These are phyloP conservation scores for Eretmocerus hayati DNA, from an alignment of 2,888 invertebrate species.

Conservation along the genomic window DNA sequence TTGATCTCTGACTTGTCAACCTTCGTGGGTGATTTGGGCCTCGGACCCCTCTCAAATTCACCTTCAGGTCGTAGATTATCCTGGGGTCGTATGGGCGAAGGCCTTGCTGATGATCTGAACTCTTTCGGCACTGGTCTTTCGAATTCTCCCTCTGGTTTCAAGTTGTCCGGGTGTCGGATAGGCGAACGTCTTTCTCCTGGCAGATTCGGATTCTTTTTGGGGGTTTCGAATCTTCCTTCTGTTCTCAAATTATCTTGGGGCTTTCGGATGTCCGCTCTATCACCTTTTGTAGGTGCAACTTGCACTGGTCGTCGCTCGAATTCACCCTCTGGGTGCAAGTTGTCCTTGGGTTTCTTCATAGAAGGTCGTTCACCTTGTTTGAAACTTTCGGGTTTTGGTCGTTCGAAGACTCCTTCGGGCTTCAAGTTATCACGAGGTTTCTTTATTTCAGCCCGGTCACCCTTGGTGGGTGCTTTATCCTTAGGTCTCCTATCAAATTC, in stretches of 20 bases:
- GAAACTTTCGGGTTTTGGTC: conserved; percentile 25
- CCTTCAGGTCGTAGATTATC: conserved; percentile 43
- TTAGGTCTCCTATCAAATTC: conserved; percentile 48
- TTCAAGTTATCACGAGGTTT: conserved; percentile 40
- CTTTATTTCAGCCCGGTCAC: conserved; percentile 40
- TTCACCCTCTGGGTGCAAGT: conserved; percentile 47
- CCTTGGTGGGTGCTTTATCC: conserved; percentile 24
- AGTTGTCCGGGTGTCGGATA: conserved; percentile 46
- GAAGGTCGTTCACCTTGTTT: conserved; percentile 44
- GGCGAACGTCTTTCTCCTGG: conserved; percentile 50
- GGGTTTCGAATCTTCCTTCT: conserved; percentile 47
- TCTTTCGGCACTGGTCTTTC: conserved; percentile 46
- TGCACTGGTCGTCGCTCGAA: conserved; percentile 49
- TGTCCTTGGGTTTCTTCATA: conserved; percentile 41
- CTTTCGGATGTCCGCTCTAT: conserved; percentile 45
- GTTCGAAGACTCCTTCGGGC: conserved; percentile 50
- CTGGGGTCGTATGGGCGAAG: conserved; percentile 44
- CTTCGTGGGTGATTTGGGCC: conserved; percentile 35
- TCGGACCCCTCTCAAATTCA: conserved; percentile 46
- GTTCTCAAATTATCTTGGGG: conserved; percentile 49
- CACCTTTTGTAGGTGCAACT: conserved; percentile 46
- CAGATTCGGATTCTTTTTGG: conserved; percentile 47
- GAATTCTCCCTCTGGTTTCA: conserved; percentile 42
- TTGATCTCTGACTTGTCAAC: conserved; percentile 32
- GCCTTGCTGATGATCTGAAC: conserved; percentile 38